A percentile compares a stretch with the other conserved stretches of the same genome.
These are phyloP conservation scores for Meta bourneti DNA, from an alignment of 2,888 invertebrate species.

Conservation along the genomic window DNA sequence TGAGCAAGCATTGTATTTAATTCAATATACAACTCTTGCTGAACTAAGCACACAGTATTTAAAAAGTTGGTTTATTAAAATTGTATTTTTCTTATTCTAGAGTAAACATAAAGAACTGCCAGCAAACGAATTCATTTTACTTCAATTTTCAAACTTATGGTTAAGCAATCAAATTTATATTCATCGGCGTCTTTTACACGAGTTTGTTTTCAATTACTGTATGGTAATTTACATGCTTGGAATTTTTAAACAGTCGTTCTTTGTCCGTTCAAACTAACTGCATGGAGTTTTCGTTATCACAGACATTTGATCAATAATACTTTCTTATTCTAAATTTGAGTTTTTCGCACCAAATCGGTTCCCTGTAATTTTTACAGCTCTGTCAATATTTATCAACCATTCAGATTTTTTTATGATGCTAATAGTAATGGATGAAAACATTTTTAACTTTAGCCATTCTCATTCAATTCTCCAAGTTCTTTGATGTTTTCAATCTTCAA, in stretches of 20 bases:
- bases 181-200: not conserved
- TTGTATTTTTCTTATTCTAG: not conserved
- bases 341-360: not conserved
- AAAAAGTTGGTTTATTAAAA: not conserved
- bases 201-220: not conserved
- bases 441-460: too few relatives aligned
- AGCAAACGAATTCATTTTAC: not conserved
- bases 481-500: too few relatives aligned
- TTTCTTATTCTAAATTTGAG: not conserved
- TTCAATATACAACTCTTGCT: not conserved
- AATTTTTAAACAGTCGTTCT: not conserved
- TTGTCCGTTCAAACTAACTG: not conserved
- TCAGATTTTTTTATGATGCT: too few relatives aligned
- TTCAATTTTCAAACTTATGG: not conserved
- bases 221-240: constrained; percentile 1
- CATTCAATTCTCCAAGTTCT: too few relatives aligned
- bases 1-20: not conserved
- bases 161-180: not conserved
- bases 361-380: not conserved
- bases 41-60: not conserved
- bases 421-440: too few relatives aligned
- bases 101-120: not conserved
- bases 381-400: not conserved
- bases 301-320: not conserved
- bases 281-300: not conserved